A percentile compares a stretch with the other conserved stretches of the same genome.
Conservation (phyloP, 2,797 vertebrate genomes). For the Sebastes wilsoni region DNA sequence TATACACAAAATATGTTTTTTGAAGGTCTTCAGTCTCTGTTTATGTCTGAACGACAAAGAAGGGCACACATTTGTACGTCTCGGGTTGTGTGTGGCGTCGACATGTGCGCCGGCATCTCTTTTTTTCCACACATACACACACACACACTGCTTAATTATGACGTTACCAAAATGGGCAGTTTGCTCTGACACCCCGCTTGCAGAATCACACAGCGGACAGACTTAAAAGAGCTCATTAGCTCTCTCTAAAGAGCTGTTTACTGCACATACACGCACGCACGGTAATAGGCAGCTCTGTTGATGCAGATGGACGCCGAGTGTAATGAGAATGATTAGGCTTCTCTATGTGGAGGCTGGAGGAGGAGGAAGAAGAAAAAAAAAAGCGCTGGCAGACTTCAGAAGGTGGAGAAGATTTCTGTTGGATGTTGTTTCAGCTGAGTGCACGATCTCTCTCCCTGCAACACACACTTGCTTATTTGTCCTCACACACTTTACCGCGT, state of each 20-base stretch:
- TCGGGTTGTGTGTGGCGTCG: not conserved
- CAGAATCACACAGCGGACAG: conserved; percentile 92
- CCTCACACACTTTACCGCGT: conserved; percentile 12
- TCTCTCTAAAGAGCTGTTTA: conserved; percentile 96
- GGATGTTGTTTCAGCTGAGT: conserved; percentile 70
- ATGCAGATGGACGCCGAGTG: conserved; percentile 95
- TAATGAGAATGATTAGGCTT: conserved; percentile 97
- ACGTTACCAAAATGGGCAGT: conserved; percentile 95
- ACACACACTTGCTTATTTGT: not conserved
- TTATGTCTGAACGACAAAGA: conserved; percentile 44
- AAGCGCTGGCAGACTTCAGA: conserved; percentile 52
- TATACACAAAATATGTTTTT: conserved; percentile 17
- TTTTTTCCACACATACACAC: conserved; percentile 12
- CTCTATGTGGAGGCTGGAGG: conserved; percentile 62
- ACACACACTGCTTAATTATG: conserved; percentile 89
- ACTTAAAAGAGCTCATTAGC: conserved; percentile 98
- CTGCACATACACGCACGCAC: conserved; percentile 86
- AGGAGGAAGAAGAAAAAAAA: not conserved
- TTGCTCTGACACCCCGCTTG: conserved; percentile 91
- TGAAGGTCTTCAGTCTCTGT: conserved; percentile 43
- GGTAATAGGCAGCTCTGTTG: conserved; percentile 95
- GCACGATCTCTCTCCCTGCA: conserved; percentile 32
- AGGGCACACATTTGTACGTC: not conserved
- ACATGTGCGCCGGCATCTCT: conserved; percentile 19
- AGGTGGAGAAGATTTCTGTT: conserved; percentile 80